These are phyloP conservation scores for Carcharodon carcharias DNA, from an alignment of 2,797 vertebrate species.

Conservation along the genomic window DNA sequence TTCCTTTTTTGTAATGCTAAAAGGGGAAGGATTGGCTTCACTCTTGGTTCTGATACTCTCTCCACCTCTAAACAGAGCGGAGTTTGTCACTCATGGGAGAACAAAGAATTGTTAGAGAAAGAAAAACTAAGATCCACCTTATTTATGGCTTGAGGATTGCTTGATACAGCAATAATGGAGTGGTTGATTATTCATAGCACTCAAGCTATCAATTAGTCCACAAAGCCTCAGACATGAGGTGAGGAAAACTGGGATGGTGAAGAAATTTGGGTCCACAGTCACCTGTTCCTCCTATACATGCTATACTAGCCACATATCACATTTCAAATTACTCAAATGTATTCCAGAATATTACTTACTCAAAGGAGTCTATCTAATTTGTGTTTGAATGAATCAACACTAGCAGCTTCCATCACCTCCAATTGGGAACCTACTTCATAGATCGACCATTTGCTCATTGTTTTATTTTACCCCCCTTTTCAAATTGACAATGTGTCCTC, in stretches of 20 bases:
- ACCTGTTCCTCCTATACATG: neutral
- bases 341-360: neutral
- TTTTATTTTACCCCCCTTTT: neutral
- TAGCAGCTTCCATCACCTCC: neutral
- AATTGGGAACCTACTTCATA: neutral
- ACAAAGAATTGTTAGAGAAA: neutral
- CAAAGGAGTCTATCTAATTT: neutral
- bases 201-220: neutral
- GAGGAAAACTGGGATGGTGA: neutral
- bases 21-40: neutral
- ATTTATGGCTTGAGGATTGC: neutral
- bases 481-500: neutral
- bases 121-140: neutral
- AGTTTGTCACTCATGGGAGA: neutral
- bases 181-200: neutral
- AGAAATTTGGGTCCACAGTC: neutral
- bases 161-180: neutral
- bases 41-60: neutral
- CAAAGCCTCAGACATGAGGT: neutral
- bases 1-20: neutral
- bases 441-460: neutral
- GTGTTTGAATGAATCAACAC: neutral
- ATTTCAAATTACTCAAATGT: neutral
- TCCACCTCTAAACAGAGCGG: neutral
- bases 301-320: neutral